Conservation (phyloP, 2,888 invertebrate genomes). For the Ophion costatus region DNA sequence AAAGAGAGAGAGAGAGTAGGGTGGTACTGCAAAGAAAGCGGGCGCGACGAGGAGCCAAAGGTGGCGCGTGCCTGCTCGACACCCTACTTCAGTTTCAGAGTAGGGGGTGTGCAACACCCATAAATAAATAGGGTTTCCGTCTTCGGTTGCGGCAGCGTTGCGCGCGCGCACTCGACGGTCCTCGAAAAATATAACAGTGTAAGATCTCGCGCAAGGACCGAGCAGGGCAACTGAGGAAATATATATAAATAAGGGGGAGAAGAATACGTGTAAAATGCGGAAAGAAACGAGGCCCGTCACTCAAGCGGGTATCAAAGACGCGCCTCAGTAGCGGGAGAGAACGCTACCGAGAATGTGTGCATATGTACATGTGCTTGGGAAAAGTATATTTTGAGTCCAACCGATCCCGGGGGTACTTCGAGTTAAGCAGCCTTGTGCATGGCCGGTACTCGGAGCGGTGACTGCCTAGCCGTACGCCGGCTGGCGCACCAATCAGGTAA, state of each 20-base stretch:
- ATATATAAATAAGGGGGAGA: conserved; percentile 32
- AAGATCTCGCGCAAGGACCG: conserved; percentile 3
- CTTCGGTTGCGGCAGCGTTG: conserved; percentile 74
- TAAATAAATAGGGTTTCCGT: conserved; percentile 83
- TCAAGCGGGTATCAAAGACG: conserved; percentile 17
- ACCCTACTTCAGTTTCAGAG: conserved; percentile 79
- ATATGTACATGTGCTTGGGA: too few species aligned
- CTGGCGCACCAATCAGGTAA: too few species aligned
- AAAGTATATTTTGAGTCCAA: neutral
- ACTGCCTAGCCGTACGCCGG: too few species aligned
- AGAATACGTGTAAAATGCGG: conserved; percentile 50
- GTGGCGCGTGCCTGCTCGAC: conserved; percentile 79
- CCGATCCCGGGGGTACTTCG: neutral
- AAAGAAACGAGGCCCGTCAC: conserved; percentile 36
- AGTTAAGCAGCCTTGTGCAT: neutral
- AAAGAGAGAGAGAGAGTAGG: conserved; percentile 43
- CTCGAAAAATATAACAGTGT: conserved; percentile 55
- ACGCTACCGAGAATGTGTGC: conserved; percentile 11
- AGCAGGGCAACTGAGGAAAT: neutral
- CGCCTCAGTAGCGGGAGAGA: conserved; percentile 22
- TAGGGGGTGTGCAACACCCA: conserved; percentile 77
- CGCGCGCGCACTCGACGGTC: conserved; percentile 44
- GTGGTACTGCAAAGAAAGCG: conserved; percentile 61
- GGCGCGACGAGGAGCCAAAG: conserved; percentile 62
- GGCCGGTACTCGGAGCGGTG: too few species aligned